Base-by-base conservation (phyloP, 2,113 vertebrate genomes). In the Murina feae region DNA sequence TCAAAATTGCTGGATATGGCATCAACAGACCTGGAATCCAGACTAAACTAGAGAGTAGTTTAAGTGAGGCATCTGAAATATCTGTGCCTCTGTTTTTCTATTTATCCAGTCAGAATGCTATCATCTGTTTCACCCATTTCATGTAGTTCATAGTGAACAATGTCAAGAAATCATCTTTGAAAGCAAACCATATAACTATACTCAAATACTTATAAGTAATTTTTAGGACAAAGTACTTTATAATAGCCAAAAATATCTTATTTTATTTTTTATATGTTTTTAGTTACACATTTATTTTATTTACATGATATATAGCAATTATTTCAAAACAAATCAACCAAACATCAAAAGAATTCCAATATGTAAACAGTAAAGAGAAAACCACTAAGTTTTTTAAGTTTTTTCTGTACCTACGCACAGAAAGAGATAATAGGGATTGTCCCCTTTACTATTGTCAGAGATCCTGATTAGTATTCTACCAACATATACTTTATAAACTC, bases 101-200 rank as follows among this genome's bases (percentile, higher is more conserved):
- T 76, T 86, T 74, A 75, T 18, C 16, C n/a, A 66, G 9, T 72
- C 68, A 79, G 20, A 65, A 65, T 37, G 82, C 20, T 74, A 28
- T 71, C 66, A 68, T 74, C 65, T 71, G 23, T 17, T 49, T 4
- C 18, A 68, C 30, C 8, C 23, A 65, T 76, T 69, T 84, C 37
- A 23, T 65, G 23, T 42, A 58, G 49, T 94, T 93, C 17, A 71
- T 21, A n/a, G 78, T 17, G n/a, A 90, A 51, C 11, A 35, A n/a
- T 35, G 37, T 58, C 69, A 83, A 71, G 65, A 53, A 35, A 17
- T 89, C 32, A 23, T 75, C 23, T 80, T 58, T 51, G 25, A 75
- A 92, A 87, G 76, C 55, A 93, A 92, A 86, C 35, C 74, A 21
- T 83, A 83, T 65, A 85, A 90, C 6, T 86, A 28, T 60, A 58